Base-by-base conservation (phyloP, 1,140 invertebrate species). In the Acyrthosiphon pisum region DNA sequence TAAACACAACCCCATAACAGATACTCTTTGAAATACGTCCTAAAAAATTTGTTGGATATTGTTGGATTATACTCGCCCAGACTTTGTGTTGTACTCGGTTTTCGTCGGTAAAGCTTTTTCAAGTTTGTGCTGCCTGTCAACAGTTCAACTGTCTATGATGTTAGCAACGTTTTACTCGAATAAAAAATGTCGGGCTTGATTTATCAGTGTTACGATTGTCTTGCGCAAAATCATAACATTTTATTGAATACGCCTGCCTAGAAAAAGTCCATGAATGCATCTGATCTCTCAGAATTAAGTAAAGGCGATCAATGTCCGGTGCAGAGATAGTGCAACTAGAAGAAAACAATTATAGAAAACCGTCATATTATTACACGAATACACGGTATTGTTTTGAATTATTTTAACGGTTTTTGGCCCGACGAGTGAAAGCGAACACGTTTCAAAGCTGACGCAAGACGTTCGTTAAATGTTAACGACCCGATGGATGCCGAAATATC, bases 361-460 rank as follows among this genome's bases (percentile, higher is more conserved):
- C 50, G 50, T 53, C 50, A 53, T 22, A 18, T 50, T 50, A 22
- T 53, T n/a, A n/a, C n/a, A n/a, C n/a, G 60, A n/a, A n/a, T n/a
- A 46, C 87, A n/a, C 7, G 11, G 35, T 88, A 87, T 87, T 48
- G 35, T 88, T 88, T 50, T 22, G 18, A 76, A 76, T 76, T 22
- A 88, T 35, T 88, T 88, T 50, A 88, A 88, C 87, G 87, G 46
- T 35, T 88, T 50, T 88, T 35, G 46, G 11, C 20, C 50, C 30
- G 56, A 90, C 56, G 18, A 90, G 89, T 90, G 89, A 90, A 90
- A 90, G 89, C 89, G 60, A 90, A 90, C 56, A 44, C 37, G 53
- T 90, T 68, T 68, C 37, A 44, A 88, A 88, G 86, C 86, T 89
- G 87, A 89, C 48, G 48, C 44, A 53, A 89, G 50, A 60, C 41